Evolutionary conservation across 2,113 vertebrate genomes (phyloP), one percentile per base, ranked within the genome.

Genomic region (Prionailurus viverrinus): DNA sequence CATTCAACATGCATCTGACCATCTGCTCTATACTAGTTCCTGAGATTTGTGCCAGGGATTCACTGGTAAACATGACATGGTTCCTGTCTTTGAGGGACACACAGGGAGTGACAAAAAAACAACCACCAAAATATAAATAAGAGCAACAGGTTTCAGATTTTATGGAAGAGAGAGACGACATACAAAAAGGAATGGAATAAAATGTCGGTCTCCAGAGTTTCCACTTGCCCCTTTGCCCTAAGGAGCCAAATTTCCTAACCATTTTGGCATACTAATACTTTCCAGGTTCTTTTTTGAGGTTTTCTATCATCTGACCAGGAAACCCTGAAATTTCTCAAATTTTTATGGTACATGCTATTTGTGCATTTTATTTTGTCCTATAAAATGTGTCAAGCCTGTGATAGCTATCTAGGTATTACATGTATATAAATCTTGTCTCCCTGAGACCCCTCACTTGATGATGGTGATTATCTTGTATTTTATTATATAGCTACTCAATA

Each of bases 381-480:
- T 91, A 83, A 85, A 86, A 71, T 13, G 53, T 58, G 11, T 36
- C 48, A 61, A 94, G 66, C 23, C 36, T 73, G 13, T 71, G 51
- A 39, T 73, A 81, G 33, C 23, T 78, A 76, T 45, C 85, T 76
- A 89, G 61, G 29, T 84, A 9, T 92, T 92, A 58, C n/a, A 81
- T 45, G 11, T 85, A 15, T 65, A 58, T 86, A 97, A 87, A 91
- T 91, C n/a, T 86, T 78, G 33, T 55, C 51, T 69, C 41, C n/a
- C 39, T 14, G 29, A 76, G 39, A 41, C 74, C 80, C 14, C 16
- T 93, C 61, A 71, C 58, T 94, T 81, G 25, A 94, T n/a, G 12
- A 15, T 85, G 16, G 9, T 86, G n/a, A 94, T n/a, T 92, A 39
- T 86, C 9, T 19, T 94, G 10, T 82, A 76, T 27, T 97, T 92